Conservation (phyloP, 2,113 vertebrate genomes). For the Plestiodon gilberti region DNA sequence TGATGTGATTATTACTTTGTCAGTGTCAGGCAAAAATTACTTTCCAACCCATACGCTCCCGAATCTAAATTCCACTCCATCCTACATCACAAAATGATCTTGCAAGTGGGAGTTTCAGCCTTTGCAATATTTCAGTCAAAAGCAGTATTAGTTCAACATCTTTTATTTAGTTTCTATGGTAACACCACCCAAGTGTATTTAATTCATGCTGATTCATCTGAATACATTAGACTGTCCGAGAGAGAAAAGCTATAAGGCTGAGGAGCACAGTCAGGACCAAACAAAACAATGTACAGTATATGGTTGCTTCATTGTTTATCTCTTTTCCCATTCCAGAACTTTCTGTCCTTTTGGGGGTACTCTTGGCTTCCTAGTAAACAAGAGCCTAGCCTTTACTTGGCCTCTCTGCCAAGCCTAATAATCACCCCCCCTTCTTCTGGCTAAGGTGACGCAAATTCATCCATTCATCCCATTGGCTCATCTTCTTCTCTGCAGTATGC, state of each 20-base stretch:
- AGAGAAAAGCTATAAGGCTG: neutral
- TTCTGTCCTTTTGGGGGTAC: neutral
- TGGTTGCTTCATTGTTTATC: neutral
- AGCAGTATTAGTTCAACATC: rapidly evolving
- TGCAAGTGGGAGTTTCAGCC: neutral
- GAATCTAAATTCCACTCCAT: neutral
- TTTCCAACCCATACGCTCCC: neutral
- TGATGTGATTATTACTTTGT: neutral
- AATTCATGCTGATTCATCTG: slow-evolving; percentile 13
- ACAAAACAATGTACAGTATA: neutral
- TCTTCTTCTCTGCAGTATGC: neutral
- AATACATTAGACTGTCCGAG: neutral
- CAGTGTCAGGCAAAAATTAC: neutral
- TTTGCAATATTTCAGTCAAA: neutral
- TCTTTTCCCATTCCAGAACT: neutral
- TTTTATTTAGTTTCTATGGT: neutral
- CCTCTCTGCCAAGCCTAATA: neutral
- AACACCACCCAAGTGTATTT: neutral
- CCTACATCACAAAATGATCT: neutral
- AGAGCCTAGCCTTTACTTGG: too few species aligned
- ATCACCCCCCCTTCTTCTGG: rapidly evolving
- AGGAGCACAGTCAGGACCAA: neutral
- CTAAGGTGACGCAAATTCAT: neutral
- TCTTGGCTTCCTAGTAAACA: slow-evolving; percentile 9
- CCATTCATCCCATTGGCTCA: neutral